Percentiles rank a stretch among this genome's conserved stretches.
phyloP scores from a whole-genome alignment of 92 coral and sea anemone species.

The Porites cylindrica region DNA sequence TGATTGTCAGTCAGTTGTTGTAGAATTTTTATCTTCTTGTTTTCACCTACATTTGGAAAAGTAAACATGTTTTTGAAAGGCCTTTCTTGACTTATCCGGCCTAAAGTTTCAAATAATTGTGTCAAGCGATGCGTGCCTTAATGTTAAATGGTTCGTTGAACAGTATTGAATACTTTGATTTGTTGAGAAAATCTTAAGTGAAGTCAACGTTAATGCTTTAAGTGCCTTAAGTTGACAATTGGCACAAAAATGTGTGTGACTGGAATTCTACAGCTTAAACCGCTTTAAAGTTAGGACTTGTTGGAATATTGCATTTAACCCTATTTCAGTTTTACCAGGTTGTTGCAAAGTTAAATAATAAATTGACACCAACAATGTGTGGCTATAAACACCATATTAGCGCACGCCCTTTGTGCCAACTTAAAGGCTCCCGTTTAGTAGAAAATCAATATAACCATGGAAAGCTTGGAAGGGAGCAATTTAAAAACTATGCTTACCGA shows the following conservation, averaged over 20 bases:
- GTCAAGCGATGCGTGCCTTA: background rate
- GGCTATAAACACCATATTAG: background rate
- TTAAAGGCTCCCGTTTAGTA: background rate
- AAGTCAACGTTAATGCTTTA: background rate
- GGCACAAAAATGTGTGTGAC: background rate
- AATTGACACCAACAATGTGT: constrained; percentile 17
- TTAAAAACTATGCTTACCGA: background rate
- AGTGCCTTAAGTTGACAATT: background rate
- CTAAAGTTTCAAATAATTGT: constrained; percentile 21
- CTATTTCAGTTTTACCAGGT: background rate
- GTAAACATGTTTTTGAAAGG: background rate
- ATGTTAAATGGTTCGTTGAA: background rate
- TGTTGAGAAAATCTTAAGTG: constrained; percentile 9
- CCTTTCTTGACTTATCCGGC: constrained; percentile 26
- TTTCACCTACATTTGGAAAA: background rate
- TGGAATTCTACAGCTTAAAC: background rate
- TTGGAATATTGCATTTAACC: background rate
- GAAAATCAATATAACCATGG: background rate
- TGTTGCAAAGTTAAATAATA: constrained; percentile 21
- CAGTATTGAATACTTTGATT: constrained; percentile 7
- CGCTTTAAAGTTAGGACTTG: background rate
- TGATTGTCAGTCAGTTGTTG: background rate
- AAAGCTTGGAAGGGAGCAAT: background rate
- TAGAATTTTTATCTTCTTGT: background rate
- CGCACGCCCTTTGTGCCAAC: background rate